Percentiles rank a stretch among this genome's conserved stretches.
Evolutionary conservation across 2,888 invertebrate genomes (phyloP).

Genomic region (Chorisops tibialis): DNA sequence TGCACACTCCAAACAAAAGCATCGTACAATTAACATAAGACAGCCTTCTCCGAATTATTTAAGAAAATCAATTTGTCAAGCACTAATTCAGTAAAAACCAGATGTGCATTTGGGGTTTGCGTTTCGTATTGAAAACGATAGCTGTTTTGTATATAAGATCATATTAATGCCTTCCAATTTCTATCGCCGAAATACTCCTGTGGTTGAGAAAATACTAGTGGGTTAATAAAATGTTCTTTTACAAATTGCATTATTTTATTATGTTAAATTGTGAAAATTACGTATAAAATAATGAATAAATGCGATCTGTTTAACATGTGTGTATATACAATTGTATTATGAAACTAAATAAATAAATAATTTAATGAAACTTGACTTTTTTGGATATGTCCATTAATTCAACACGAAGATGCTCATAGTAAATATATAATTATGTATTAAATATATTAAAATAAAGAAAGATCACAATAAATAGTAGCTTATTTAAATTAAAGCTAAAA

Average conservation of each 20-base stretch:
- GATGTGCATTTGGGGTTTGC: too few species aligned
- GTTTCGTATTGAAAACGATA: too few species aligned
- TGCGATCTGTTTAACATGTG: constrained; percentile 19
- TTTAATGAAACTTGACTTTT: constrained; percentile 9
- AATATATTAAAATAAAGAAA: constrained; percentile 6
- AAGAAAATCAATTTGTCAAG: too few species aligned
- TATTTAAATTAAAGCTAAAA: constrained; percentile 11
- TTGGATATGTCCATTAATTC: constrained; percentile 1
- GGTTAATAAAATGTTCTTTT: background rate
- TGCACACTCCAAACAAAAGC: too few species aligned
- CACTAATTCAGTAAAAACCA: too few species aligned
- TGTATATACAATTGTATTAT: constrained; percentile 16
- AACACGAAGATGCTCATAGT: constrained; percentile 15
- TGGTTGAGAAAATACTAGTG: too few species aligned
- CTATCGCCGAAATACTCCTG: too few species aligned
- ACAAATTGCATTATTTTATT: constrained; percentile 15
- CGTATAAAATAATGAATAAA: constrained; percentile 25
- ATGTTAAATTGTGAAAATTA: constrained; percentile 15
- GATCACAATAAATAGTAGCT: constrained; percentile 22
- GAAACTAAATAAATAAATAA: constrained; percentile 22
- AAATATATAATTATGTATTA: constrained; percentile 10
- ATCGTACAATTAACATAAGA: too few species aligned
- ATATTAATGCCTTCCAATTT: too few species aligned
- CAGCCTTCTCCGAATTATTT: too few species aligned
- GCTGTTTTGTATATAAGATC: too few species aligned